Base-by-base conservation (phyloP, 1,140 invertebrate genomes). In the Lineus longissimus region DNA sequence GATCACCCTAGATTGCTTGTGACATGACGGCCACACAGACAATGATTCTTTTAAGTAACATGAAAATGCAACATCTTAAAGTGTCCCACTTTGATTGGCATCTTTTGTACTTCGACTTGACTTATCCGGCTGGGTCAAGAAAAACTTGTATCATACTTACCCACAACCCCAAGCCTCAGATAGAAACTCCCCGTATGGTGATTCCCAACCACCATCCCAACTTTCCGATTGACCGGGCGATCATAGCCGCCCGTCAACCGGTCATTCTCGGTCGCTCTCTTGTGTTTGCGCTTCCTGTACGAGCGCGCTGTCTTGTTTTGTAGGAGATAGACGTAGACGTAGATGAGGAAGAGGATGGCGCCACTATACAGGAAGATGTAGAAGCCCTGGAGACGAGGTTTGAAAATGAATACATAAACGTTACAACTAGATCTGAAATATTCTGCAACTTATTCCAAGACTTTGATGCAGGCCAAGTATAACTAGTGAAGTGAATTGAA, bases 341-440 rank as follows among this genome's bases (percentile, higher is more conserved):
- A 98, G 68, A 96, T 85, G 70, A 98, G 87, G 85, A 97, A 98
- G 65, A 96, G 82, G 76, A 98, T 94, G 82, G 93, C 96, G 81
- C 90, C 88, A 69, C 91, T 90, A 82, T 97, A 98, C 51, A 98
- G 86, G 82, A 96, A 98, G 51, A 95, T 93, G 85, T 97, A 98
- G 85, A 97, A 97, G 63, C 91, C 92, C 88, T 98, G 84, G 41
- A 85, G 13, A 62, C 6, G 11, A 54, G 29, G 17, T 9, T 2
- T 19, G 4, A 17, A 51, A 29, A 19, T 19, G 6, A 15, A 55
- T 1, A 51, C n/a, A 55, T 6, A 7, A 15, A 36, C 33, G 15
- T 36, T 36, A 7, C 33, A 36, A 36, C 33, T 15, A 36, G 33
- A 36, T 36, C 33, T 36, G 33, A 36, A 36, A 7, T 36, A n/a